Conservation (phyloP, 1,140 invertebrate species). For the Drosophila nigromelanica region DNA sequence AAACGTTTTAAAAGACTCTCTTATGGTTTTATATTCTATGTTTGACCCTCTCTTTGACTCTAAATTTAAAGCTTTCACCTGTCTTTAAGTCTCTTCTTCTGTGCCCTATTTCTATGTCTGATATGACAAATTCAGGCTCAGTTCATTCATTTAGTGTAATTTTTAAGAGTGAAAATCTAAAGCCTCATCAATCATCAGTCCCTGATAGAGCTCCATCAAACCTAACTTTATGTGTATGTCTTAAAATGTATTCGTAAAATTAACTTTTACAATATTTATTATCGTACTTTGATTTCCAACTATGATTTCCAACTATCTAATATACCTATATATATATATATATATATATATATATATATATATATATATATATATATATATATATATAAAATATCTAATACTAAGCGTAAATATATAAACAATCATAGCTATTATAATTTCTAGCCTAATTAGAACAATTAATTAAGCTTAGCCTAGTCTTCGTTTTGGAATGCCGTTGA, state of each 20-base stretch:
- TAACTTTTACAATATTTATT: not conserved
- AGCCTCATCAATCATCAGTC: no score
- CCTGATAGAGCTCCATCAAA: not conserved
- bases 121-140: no score
- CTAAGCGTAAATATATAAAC: conserved; percentile 9
- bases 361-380: not conserved
- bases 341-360: conserved; percentile 5
- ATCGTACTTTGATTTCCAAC: not conserved
- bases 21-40: no score
- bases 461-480: conserved; percentile 35
- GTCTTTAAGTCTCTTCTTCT: no score
- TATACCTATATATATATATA: not conserved
- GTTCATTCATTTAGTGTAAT: no score
- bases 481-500: conserved; percentile 38
- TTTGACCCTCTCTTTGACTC: no score
- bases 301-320: not conserved
- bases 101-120: no score
- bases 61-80: no score
- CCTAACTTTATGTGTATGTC: not conserved
- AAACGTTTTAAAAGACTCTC: no score
- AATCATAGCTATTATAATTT: conserved; percentile 14
- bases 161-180: no score
- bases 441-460: conserved; percentile 24
- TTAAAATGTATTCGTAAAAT: not conserved
- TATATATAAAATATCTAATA: not conserved